phyloP scores from a whole-genome alignment of 2,888 invertebrate genomes.

The Exephanes ischioxanthus region DNA sequence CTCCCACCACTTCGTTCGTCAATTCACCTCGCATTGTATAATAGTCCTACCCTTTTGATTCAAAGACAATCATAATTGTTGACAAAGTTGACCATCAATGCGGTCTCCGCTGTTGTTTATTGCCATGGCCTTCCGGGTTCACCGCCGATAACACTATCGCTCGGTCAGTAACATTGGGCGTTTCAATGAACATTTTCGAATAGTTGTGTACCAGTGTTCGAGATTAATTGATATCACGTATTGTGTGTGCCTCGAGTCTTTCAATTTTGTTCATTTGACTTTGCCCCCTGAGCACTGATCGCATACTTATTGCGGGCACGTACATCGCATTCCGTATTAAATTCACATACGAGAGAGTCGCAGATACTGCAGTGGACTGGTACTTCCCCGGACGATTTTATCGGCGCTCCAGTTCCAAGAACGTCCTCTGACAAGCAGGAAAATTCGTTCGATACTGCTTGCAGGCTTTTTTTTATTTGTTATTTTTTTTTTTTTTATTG shows the following conservation, averaged over 20 bases:
- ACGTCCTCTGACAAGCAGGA: slow-evolving; percentile 2
- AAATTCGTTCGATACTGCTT: slow-evolving; percentile 1
- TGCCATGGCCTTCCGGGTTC: neutral
- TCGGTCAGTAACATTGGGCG: too few relatives aligned
- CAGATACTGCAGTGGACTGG: slow-evolving; percentile 48
- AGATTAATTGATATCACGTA: too few relatives aligned
- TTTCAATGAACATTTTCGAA: too few relatives aligned
- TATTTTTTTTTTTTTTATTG: neutral
- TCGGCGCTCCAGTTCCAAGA: slow-evolving; percentile 30
- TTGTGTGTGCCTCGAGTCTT: too few relatives aligned
- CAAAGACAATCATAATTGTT: slow-evolving; percentile 44
- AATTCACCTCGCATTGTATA: slow-evolving; percentile 57
- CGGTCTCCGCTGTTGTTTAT: neutral
- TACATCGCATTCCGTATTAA: slow-evolving; percentile 7
- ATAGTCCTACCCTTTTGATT: slow-evolving; percentile 50
- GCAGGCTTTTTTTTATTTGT: neutral
- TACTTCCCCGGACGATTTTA: slow-evolving; percentile 39
- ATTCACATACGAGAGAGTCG: slow-evolving; percentile 49
- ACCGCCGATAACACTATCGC: neutral
- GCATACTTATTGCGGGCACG: slow-evolving; percentile 28
- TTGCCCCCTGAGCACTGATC: neutral
- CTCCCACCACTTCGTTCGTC: slow-evolving; percentile 47
- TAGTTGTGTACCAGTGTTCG: too few relatives aligned
- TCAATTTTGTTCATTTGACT: too few relatives aligned
- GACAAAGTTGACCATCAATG: slow-evolving; percentile 29